phyloP scores from a whole-genome alignment of 1,140 invertebrate genomes.

The Eumeta japonica region DNA sequence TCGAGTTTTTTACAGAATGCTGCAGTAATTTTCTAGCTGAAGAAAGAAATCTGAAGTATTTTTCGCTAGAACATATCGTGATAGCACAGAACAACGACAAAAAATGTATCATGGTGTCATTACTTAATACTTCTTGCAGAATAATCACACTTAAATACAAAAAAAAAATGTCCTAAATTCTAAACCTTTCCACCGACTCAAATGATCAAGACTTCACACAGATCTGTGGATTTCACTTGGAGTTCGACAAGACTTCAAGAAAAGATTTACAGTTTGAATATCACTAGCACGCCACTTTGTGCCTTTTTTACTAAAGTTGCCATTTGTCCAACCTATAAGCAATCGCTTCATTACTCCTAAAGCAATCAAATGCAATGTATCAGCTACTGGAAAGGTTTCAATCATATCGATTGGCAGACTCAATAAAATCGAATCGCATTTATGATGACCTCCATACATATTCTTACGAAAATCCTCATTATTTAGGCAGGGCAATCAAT shows the following conservation, averaged over 20 bases:
- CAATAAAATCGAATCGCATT: slow-evolving; percentile 13
- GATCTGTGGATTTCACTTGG: slow-evolving; percentile 9
- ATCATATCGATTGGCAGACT: slow-evolving; percentile 19
- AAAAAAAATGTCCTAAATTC: slow-evolving; percentile 10
- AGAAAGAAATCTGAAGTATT: slow-evolving; percentile 9
- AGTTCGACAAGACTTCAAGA: slow-evolving; percentile 4
- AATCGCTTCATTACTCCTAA: slow-evolving; percentile 19
- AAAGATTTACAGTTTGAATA: slow-evolving; percentile 4
- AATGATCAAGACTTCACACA: slow-evolving; percentile 3
- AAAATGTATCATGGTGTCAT: slow-evolving; percentile 7
- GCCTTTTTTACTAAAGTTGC: slow-evolving; percentile 6
- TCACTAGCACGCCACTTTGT: slow-evolving; percentile 9
- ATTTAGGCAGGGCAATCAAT: slow-evolving; percentile 9
- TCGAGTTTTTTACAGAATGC: slow-evolving; percentile 7
- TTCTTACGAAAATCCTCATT: slow-evolving; percentile 15
- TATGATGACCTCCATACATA: slow-evolving; percentile 18
- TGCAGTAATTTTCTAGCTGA: slow-evolving; percentile 10
- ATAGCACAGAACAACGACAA: slow-evolving; percentile 8
- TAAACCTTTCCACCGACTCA: slow-evolving; percentile 9
- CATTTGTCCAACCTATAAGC: slow-evolving; percentile 15
- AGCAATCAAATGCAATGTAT: slow-evolving; percentile 21
- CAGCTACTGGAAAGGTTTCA: slow-evolving; percentile 16
- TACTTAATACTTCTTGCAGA: background rate
- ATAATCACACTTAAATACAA: slow-evolving; percentile 6
- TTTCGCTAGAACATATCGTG: slow-evolving; percentile 11